Percentiles rank a stretch among this genome's conserved stretches.
Evolutionary conservation across 1,140 invertebrate genomes (phyloP).

Genomic region (Heliconius nattereri): DNA sequence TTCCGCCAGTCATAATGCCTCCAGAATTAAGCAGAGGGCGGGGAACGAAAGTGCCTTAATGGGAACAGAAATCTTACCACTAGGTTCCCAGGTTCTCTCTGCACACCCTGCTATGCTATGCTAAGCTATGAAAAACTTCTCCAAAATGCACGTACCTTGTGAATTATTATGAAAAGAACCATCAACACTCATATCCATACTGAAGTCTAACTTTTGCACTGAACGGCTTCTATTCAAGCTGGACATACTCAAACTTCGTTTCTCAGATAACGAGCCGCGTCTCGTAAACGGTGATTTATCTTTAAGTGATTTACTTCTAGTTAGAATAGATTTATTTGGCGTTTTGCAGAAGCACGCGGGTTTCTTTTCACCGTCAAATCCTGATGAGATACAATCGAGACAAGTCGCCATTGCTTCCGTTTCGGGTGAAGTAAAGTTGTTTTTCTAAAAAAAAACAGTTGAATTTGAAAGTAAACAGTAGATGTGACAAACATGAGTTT

Average conservation of each 20-base stretch:
- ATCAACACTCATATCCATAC: slow-evolving; percentile 78
- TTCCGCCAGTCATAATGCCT: too few relatives aligned
- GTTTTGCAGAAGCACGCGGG: slow-evolving; percentile 62
- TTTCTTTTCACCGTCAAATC: slow-evolving; percentile 49
- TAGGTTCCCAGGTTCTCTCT: too few relatives aligned
- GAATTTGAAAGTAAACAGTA: neutral
- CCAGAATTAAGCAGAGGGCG: too few relatives aligned
- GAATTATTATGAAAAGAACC: slow-evolving; percentile 63
- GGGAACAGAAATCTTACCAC: too few relatives aligned
- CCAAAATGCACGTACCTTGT: slow-evolving; percentile 53
- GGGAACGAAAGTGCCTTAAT: too few relatives aligned
- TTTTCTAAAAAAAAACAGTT: slow-evolving; percentile 60
- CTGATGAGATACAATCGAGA: slow-evolving; percentile 57
- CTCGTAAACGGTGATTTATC: slow-evolving; percentile 57
- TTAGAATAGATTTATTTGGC: slow-evolving; percentile 58
- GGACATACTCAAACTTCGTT: slow-evolving; percentile 69
- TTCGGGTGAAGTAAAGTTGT: slow-evolving; percentile 71
- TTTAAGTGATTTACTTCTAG: slow-evolving; percentile 65
- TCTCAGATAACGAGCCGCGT: slow-evolving; percentile 54
- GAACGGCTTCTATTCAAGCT: slow-evolving; percentile 69
- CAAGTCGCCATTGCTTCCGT: slow-evolving; percentile 68
- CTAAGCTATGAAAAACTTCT: neutral
- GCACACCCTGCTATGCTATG: too few relatives aligned
- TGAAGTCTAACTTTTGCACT: slow-evolving; percentile 75
- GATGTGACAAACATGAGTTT: neutral